Conservation (phyloP, 1,140 invertebrate species). For the Lanistes nyassanus region DNA sequence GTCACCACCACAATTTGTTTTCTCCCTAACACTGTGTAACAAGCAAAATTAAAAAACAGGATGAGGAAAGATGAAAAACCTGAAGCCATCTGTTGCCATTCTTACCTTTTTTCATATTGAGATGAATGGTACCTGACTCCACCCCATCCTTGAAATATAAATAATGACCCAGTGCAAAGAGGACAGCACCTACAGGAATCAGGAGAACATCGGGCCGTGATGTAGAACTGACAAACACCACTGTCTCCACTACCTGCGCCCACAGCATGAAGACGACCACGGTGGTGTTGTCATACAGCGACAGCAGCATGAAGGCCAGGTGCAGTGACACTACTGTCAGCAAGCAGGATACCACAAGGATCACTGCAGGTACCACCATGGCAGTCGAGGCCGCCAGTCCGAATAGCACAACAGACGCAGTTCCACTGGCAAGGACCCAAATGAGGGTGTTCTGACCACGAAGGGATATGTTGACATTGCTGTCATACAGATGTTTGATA, state of each 20-base stretch:
- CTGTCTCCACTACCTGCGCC: conserved; percentile 21
- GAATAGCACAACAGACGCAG: background rate
- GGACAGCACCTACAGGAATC: conserved; percentile 1
- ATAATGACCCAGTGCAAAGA: conserved; percentile 18
- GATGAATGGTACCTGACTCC: conserved; percentile 22
- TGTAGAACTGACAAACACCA: conserved; percentile 4
- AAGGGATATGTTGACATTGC: conserved; percentile 1
- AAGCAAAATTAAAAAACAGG: too few species aligned
- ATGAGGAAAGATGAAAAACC: too few species aligned
- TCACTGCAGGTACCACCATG: conserved; percentile 6
- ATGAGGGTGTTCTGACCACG: conserved; percentile 10
- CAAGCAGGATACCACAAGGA: conserved; percentile 14
- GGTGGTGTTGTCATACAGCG: conserved; percentile 17
- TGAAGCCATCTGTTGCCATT: too few species aligned
- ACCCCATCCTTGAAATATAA: conserved; percentile 21
- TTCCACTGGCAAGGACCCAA: background rate
- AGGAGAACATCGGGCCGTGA: background rate
- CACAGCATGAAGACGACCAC: conserved; percentile 22
- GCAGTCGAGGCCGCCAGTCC: background rate
- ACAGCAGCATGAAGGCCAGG: conserved; percentile 18
- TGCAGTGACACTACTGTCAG: conserved; percentile 11
- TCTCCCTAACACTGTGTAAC: too few species aligned
- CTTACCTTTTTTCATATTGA: conserved; percentile 23
- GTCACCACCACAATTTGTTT: too few species aligned
- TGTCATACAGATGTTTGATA: conserved; percentile 24